phyloP scores from a whole-genome alignment of 2,113 vertebrate genomes.

The Peromyscus polionotus region DNA sequence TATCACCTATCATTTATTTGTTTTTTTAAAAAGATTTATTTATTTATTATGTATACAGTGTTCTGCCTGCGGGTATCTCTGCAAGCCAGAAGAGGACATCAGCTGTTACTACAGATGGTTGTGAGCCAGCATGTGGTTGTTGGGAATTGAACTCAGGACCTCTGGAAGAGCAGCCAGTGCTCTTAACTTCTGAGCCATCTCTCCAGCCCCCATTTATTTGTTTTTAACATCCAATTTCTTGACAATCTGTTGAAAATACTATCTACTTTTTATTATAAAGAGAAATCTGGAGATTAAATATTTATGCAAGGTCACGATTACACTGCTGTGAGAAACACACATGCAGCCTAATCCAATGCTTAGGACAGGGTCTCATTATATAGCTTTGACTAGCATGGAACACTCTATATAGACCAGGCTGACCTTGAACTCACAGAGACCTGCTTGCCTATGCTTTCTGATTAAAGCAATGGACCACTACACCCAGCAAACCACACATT shows the following conservation, averaged over 20 bases:
- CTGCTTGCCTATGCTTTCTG: neutral
- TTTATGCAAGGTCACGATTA: neutral
- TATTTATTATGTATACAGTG: no score
- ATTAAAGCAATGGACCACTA: neutral
- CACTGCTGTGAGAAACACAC: neutral
- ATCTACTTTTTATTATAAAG: conserved; percentile 34
- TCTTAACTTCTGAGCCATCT: no score
- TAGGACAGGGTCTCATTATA: neutral
- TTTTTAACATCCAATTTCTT: neutral
- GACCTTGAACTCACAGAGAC: neutral
- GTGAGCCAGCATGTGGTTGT: no score
- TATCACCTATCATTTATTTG: no score
- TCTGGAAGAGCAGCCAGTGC: no score
- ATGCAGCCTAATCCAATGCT: neutral
- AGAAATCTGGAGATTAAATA: neutral
- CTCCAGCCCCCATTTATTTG: no score
- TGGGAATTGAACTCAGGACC: no score
- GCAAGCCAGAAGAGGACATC: no score
- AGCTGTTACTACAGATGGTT: no score
- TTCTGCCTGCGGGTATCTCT: no score
- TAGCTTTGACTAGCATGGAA: neutral
- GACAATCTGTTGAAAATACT: neutral
- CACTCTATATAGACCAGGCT: neutral
- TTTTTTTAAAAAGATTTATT: no score
- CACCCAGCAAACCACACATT: neutral